Base-by-base conservation (phyloP, 2,888 invertebrate genomes). In the Agrotis segetum region DNA sequence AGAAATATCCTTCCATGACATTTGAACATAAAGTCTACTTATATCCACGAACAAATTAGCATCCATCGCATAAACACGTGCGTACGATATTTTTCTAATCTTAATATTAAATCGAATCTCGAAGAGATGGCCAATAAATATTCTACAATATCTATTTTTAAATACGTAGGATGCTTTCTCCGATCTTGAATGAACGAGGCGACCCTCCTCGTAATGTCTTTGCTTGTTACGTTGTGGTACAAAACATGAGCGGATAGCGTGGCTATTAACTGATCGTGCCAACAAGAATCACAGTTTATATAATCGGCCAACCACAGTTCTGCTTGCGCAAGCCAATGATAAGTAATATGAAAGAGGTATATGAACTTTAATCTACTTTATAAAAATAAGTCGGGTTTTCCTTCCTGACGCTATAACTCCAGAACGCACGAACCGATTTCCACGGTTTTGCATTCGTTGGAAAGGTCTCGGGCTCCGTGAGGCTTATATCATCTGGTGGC, bases 141-240 rank as follows among this genome's bases (percentile, higher is more conserved):
- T 92, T 90, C 88, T 89, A 92, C 92, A 91, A 93, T 91, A 89
- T 94, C 96, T 96, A 96, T 96, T 96, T 96, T 94, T 93, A 95
- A 93, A 93, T 94, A 92, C 93, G 91, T 94, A 90, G 92, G 92
- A 95, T 93, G 95, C 96, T 96, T 95, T 95, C 94, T 92, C 93
- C 94, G 91, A 93, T 95, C 92, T 93, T 95, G 96, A 95, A 95
- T 95, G 96, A 96, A 95, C 93, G 90, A 89, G 90, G 82, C 94
- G 94, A 93, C 95, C 95, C 95, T 94, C 93, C 89, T 90, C 92
- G 93, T 93, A 92, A 93, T 93, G 92, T 92, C 90, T 91, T 89
- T 89, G 90, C 89, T 90, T 90, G 88, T 90, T 88, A 85, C 78
- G 87, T 79, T 34, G 70, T 63, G 88, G 85, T 70, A 34, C 79